Base-by-base conservation (phyloP, 1,140 invertebrate species). In the Venturia canescens region DNA sequence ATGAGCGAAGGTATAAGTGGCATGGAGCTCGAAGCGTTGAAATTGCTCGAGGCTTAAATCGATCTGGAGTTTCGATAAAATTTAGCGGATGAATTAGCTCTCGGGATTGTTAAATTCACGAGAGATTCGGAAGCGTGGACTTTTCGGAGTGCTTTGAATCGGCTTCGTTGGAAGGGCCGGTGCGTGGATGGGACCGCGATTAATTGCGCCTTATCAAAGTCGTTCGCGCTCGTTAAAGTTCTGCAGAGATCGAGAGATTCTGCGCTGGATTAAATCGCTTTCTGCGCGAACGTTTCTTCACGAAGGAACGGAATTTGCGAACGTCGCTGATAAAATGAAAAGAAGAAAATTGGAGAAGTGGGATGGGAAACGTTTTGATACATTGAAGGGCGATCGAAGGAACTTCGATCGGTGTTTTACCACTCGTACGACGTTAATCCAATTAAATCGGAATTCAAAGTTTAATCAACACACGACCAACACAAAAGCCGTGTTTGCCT, bases 381-480 rank as follows among this genome's bases (percentile, higher is more conserved):
- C 27, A 76, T 31, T 60, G 21, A n/a, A 60, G 34, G 57, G n/a
- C n/a, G n/a, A n/a, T n/a, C n/a, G n/a, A n/a, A n/a, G n/a, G 60
- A 80, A 23, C 67, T 75, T 69, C 31, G 27, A 31, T 69, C 27
- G 15, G 15, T 18, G 66, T 16, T 21, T 11, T 44, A 44, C 11
- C 38, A 31, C 5, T 67, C 16, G 23, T 67, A n/a, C 34, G 29
- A 79, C 69, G 23, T 31, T 50, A 53, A 79, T 79, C 71, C 71
- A 80, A 75, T 80, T 80, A 75, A 74, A 75, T 66, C 31, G 63
- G 70, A 74, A 80, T 75, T 74, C 63, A 70, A 77, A 70, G 80
- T 75, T 77, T 81, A 81, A 60, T 81, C 66, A 60, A 75, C 34
- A 53, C 75, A 15, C 75, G 48, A 63, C 5, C n/a, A 34, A 31